Conservation (phyloP, 1,140 invertebrate species). For the Carcinoscorpius rotundicauda region DNA sequence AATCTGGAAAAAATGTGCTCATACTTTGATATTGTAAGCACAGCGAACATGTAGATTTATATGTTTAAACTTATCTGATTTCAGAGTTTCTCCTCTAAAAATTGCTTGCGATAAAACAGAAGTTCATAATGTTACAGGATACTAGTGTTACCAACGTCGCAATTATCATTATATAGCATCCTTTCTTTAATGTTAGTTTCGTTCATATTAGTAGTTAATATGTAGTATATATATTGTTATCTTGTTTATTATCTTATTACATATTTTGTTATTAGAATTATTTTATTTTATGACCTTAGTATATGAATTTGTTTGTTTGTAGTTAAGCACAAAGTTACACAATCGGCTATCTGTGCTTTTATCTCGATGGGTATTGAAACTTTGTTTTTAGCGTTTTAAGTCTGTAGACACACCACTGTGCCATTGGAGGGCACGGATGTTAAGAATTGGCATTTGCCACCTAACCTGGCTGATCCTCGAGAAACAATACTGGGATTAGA, state of each 20-base stretch:
- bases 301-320: constrained; percentile 2
- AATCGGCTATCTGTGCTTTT: constrained; percentile 12
- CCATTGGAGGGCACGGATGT: too few relatives aligned
- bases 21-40: background rate
- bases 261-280: background rate
- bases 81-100: background rate
- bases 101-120: background rate
- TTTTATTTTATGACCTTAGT: background rate
- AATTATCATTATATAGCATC: background rate
- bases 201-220: background rate
- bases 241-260: background rate
- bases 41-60: background rate
- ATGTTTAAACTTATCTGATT: background rate
- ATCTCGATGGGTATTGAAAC: background rate
- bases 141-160: background rate
- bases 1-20: too few relatives aligned
- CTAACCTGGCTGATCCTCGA: too few relatives aligned
- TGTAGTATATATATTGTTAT: background rate
- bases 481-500: too few relatives aligned
- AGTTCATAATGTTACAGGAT: background rate
- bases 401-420: background rate
- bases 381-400: background rate
- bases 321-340: constrained; percentile 6
- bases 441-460: too few relatives aligned
- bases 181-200: background rate